Conservation (phyloP, 2,888 invertebrate species). For the Julus scandinavius region DNA sequence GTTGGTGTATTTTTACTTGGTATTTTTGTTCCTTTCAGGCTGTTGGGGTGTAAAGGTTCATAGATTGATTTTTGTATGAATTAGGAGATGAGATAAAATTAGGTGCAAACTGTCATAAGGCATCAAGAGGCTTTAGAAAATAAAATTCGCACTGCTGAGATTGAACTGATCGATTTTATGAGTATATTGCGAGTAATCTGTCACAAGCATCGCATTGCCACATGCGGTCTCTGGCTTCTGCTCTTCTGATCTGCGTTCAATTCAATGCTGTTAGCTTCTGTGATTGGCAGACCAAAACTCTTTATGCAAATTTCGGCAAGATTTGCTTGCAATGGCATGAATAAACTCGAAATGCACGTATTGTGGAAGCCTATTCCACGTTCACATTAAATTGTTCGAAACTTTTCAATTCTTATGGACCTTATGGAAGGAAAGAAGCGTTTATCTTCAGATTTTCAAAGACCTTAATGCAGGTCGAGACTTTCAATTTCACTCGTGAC, state of each 20-base stretch:
- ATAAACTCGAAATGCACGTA: neutral
- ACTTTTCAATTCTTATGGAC: neutral
- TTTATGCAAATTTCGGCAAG: neutral
- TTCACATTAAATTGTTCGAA: neutral
- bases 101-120: slow-evolving; percentile 9
- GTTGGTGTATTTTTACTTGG: neutral
- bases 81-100: slow-evolving; percentile 21
- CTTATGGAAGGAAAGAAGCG: neutral
- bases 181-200: neutral
- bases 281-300: slow-evolving; percentile 17
- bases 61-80: neutral
- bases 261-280: neutral
- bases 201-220: slow-evolving; percentile 1
- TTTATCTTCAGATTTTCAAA: neutral
- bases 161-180: slow-evolving; percentile 29
- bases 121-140: slow-evolving; percentile 28
- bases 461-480: slow-evolving; percentile 7
- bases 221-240: neutral
- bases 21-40: neutral
- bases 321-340: neutral
- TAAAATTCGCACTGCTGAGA: neutral
- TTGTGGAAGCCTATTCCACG: neutral
- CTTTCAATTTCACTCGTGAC: neutral
- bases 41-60: slow-evolving; percentile 10
- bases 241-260: neutral